A percentile compares a stretch with the other conserved stretches of the same genome.
phyloP scores from a whole-genome alignment of 1,140 invertebrate genomes.

The Pararge aegeria region DNA sequence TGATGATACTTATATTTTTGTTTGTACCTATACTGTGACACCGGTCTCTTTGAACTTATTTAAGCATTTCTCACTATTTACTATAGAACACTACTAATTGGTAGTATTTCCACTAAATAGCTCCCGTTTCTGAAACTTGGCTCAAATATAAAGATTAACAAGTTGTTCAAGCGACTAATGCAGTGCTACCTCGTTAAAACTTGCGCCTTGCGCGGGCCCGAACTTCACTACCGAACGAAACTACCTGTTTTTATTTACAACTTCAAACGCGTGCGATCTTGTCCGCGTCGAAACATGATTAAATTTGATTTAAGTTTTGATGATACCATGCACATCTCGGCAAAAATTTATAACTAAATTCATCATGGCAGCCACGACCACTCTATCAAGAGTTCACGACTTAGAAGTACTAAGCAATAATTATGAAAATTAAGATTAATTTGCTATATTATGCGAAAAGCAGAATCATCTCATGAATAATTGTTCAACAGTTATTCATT shows the following conservation, averaged over 20 bases:
- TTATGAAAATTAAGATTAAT: too few species aligned
- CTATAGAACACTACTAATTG: not conserved
- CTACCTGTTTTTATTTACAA: conserved; percentile 29
- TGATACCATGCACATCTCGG: not conserved
- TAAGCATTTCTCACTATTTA: not conserved
- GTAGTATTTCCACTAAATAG: conserved; percentile 11
- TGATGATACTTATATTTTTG: too few species aligned
- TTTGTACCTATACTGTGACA: too few species aligned
- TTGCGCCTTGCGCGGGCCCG: conserved; percentile 43
- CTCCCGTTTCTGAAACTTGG: conserved; percentile 10
- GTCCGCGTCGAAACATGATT: not conserved
- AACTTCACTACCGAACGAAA: conserved; percentile 44
- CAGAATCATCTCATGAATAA: too few species aligned
- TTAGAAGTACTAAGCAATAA: too few species aligned
- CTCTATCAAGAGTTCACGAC: too few species aligned
- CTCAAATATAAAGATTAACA: conserved; percentile 33
- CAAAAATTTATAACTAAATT: not conserved
- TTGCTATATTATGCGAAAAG: too few species aligned
- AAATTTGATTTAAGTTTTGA: not conserved
- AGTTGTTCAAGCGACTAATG: conserved; percentile 32
- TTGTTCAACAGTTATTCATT: too few species aligned
- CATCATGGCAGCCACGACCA: too few species aligned
- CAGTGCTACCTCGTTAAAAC: conserved; percentile 57
- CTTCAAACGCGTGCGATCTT: not conserved
- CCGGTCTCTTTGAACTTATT: not conserved